Percentiles rank a stretch among this genome's conserved stretches.
phyloP scores from a whole-genome alignment of 2,888 invertebrate genomes.

The Smittia aterrima region DNA sequence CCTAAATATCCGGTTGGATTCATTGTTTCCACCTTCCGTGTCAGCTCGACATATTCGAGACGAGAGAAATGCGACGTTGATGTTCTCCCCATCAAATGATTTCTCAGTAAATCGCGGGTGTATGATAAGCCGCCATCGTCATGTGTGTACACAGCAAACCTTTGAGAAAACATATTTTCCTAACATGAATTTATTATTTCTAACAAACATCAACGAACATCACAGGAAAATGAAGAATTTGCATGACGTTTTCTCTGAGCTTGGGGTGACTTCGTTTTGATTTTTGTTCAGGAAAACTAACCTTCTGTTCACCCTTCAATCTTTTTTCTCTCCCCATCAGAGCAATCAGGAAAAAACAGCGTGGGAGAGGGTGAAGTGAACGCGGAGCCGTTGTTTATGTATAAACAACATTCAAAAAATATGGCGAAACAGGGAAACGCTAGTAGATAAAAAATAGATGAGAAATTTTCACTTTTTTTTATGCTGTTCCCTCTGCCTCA shows the following conservation, averaged over 20 bases:
- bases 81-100: too few species aligned
- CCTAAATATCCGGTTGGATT: slow-evolving; percentile 4
- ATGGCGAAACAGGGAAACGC: neutral
- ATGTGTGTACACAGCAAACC: neutral
- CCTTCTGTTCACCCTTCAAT: too few species aligned
- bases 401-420: neutral
- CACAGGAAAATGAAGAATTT: neutral
- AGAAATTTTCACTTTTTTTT: neutral
- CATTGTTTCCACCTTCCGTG: neutral
- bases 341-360: too few species aligned
- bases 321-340: too few species aligned
- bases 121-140: too few species aligned
- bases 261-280: neutral
- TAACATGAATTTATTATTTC: slow-evolving; percentile 32
- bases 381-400: neutral
- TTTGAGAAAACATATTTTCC: neutral
- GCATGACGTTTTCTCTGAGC: slow-evolving; percentile 11
- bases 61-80: neutral
- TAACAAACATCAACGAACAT: slow-evolving; percentile 16
- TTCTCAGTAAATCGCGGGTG: too few species aligned
- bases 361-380: too few species aligned
- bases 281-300: too few species aligned
- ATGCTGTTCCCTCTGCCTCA: slow-evolving; percentile 25
- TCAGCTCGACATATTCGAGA: neutral
- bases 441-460: slow-evolving; percentile 27